Evolutionary conservation across 2,797 vertebrate genomes (phyloP).

Genomic region (Mastacembelus armatus): DNA sequence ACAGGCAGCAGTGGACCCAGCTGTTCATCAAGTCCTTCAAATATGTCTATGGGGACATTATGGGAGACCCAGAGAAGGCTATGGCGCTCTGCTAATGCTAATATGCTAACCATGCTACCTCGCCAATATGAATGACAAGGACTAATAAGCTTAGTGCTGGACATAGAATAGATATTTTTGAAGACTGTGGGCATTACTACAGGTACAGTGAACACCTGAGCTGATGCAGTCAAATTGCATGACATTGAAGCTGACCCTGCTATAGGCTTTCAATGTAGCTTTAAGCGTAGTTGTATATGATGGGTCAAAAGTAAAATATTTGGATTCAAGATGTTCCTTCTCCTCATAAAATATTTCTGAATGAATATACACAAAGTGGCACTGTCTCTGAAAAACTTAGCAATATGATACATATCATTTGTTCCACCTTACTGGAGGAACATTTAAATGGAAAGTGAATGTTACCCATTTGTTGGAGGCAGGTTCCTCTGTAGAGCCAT

Average conservation of each 20-base stretch:
- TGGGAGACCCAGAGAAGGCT: conserved; percentile 89
- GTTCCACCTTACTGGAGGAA: conserved; percentile 28
- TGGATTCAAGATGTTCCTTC: conserved; percentile 21
- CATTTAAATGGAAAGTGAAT: conserved; percentile 49
- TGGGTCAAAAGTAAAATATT: conserved; percentile 28
- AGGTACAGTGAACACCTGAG: conserved; percentile 51
- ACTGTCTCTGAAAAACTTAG: conserved; percentile 16
- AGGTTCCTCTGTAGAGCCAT: conserved; percentile 47
- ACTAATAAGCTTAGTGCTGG: conserved; percentile 72
- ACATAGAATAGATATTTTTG: conserved; percentile 47
- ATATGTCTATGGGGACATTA: conserved; percentile 94
- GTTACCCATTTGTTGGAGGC: conserved; percentile 41
- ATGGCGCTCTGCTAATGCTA: conserved; percentile 90
- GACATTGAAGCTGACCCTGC: conserved; percentile 44
- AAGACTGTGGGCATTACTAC: conserved; percentile 46
- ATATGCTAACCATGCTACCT: conserved; percentile 72
- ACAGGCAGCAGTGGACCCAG: conserved; percentile 95
- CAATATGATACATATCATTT: conserved; percentile 56
- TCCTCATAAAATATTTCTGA: conserved; percentile 18
- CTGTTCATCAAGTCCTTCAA: conserved; percentile 98
- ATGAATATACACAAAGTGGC: background rate
- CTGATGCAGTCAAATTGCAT: conserved; percentile 60
- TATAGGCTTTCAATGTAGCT: conserved; percentile 16
- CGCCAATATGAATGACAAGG: conserved; percentile 53
- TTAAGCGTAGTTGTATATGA: conserved; percentile 15